Base-by-base conservation (phyloP, 2,113 vertebrate genomes). In the Amazona guildingii region DNA sequence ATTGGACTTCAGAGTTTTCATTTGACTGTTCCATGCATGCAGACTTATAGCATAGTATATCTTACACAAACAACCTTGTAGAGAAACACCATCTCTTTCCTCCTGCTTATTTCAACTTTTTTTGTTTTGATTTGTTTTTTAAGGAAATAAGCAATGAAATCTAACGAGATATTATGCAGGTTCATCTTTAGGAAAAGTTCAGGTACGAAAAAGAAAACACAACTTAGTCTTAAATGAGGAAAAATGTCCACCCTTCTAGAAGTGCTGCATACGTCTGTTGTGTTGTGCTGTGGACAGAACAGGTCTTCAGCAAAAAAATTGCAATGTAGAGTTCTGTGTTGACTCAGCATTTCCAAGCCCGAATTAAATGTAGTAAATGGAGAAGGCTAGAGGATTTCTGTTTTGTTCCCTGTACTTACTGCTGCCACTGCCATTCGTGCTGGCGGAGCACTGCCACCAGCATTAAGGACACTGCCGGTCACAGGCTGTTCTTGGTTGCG, bases 361-460 rank as follows among this genome's bases (percentile, higher is more conserved):
- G 44, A 80, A 89, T 94, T 89, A 94, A 73, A 73, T 59, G 57
- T 35, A 28, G 88, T 92, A 94, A 96, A 74, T 35, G 37, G 74
- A 91, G 88, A 83, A 92, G 64, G 74, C 27, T 62, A 69, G 64
- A 91, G 23, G 77, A 82, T 89, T 95, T 92, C 66, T 78, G 44
- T 68, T 92, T 91, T 14, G 1, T 57, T 86, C 83, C 57, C 57
- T 76, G 2, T 46, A 37, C 17, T 73, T 69, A 37, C 35, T 88
- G 55, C 48, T 91, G 84, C 57, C 43, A 25, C 46, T 84, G 91
- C 74, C 77, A 89, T 48, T 67, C 0, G 0, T 72, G 24, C 70
- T 91, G 62, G 66, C 3, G 2, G n/a, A 93, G 57, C 15, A 1
- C 23, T 57, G 33, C 44, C 51, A 79, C 52, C 1, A 4, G 37